phyloP scores from a whole-genome alignment of 2,888 invertebrate genomes.

The Seira sanloemensis region DNA sequence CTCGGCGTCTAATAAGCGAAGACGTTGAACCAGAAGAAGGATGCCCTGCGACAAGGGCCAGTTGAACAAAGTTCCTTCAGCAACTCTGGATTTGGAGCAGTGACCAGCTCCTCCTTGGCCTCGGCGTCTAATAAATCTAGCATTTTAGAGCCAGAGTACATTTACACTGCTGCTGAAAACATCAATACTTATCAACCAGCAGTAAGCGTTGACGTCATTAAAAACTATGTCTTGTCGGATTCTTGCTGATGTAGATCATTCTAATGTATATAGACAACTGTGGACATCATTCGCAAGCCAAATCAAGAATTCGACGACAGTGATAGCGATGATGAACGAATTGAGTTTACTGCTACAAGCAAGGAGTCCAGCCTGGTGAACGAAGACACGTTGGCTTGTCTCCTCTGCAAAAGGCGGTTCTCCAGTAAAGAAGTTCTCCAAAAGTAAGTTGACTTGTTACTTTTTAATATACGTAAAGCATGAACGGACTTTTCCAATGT shows the following conservation, averaged over 20 bases:
- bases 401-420: conserved; percentile 96
- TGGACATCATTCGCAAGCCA: conserved; percentile 28
- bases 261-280: conserved; percentile 5
- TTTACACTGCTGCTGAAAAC: conserved; percentile 55
- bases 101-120: background rate
- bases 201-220: conserved; percentile 62
- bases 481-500: too few relatives aligned
- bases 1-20: conserved; percentile 77
- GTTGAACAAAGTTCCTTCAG: background rate
- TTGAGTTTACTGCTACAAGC: conserved; percentile 62
- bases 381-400: conserved; percentile 92
- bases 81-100: background rate
- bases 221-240: background rate
- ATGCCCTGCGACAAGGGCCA: conserved; percentile 80
- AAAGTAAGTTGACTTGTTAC: conserved; percentile 77
- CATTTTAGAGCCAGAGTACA: conserved; percentile 49
- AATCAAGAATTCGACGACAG: conserved; percentile 56
- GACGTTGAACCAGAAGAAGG: conserved; percentile 94
- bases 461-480: too few relatives aligned
- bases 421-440: conserved; percentile 90
- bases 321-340: conserved; percentile 74
- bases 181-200: conserved; percentile 45
- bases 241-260: background rate
- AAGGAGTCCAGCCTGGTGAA: conserved; percentile 79
- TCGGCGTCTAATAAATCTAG: conserved; percentile 1